These are phyloP conservation scores for Sparus aurata DNA, from an alignment of 2,797 vertebrate species.

Conservation along the genomic window DNA sequence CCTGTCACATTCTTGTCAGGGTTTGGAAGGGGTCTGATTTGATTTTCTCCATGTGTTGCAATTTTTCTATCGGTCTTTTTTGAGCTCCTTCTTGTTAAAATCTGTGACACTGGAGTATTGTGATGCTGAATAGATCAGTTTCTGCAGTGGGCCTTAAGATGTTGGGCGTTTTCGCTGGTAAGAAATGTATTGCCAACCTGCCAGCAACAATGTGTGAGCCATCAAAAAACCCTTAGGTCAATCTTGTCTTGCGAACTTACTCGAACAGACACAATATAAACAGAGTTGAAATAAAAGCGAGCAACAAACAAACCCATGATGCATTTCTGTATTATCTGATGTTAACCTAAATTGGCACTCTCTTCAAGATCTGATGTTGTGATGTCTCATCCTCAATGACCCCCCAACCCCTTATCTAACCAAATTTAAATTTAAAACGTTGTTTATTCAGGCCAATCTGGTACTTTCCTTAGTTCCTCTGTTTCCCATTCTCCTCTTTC, in stretches of 20 bases:
- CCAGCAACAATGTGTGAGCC: not conserved
- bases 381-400: not conserved
- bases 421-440: not conserved
- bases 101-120: no score
- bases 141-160: not conserved
- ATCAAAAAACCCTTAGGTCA: slow-evolving; percentile 9
- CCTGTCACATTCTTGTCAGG: not conserved
- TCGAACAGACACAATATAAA: not conserved
- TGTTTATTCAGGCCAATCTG: not conserved
- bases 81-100: no score
- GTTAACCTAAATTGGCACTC: not conserved
- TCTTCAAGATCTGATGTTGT: not conserved
- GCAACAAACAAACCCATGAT: slow-evolving; percentile 1
- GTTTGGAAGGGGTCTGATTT: not conserved
- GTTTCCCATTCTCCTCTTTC: not conserved
- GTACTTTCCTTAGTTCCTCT: not conserved
- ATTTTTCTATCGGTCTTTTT: no score
- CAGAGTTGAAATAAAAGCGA: not conserved
- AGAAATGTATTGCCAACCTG: not conserved
- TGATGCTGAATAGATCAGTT: not conserved
- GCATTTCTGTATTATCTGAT: not conserved
- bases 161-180: not conserved
- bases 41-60: no score
- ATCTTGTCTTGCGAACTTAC: not conserved
- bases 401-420: not conserved